Evolutionary conservation across 2,797 vertebrate genomes (phyloP), one percentile per base, ranked within the genome.

Genomic region (Crenuchus spilurus): DNA sequence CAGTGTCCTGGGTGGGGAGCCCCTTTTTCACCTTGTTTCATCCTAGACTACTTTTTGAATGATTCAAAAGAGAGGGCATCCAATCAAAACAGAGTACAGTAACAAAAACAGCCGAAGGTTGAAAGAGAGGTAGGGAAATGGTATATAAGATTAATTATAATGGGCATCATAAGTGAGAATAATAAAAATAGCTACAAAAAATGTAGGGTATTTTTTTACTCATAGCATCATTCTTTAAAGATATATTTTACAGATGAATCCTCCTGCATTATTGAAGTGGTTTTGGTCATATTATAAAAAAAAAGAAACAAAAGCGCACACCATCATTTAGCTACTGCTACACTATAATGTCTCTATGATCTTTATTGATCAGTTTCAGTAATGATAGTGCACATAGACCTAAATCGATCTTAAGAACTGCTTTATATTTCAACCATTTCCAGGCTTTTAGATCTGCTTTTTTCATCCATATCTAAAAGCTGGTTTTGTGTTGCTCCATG

Each of bases 381-480:
- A 74, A 71, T 77, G 77, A 70, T 79, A 79, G 41, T 65, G 0
- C 16, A 31, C 52, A 39, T 13, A 57, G 57, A 20, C 65, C 37
- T 55, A 37, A 74, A 77, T 72, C 64, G 74, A 74, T 80, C 75
- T 22, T 44, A 8, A 41, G 61, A 77, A 79, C 80, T 48, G 26
- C 63, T 76, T 82, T 64, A 57, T 41, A 74, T 77, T 80, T 68
- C 65, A 70, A 64, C 77, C 70, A 74, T 70, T 81, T 75, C 83
- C 83, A 80, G 76, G 80, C 64, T 75, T 83, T 79, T 84, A 77
- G 74, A 77, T 77, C 62, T 57, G 51, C 46, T 54, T 39, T 79
- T 64, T 72, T 63, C n/a, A 66, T 58, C 55, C 35, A 65, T 60
- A 75, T 63, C 64, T 74, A 73, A 79, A 80, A 74, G 57, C 65